A percentile compares a stretch with the other conserved stretches of the same genome.
Evolutionary conservation across 2,888 invertebrate genomes (phyloP).

Genomic region (Saturnia japonica): DNA sequence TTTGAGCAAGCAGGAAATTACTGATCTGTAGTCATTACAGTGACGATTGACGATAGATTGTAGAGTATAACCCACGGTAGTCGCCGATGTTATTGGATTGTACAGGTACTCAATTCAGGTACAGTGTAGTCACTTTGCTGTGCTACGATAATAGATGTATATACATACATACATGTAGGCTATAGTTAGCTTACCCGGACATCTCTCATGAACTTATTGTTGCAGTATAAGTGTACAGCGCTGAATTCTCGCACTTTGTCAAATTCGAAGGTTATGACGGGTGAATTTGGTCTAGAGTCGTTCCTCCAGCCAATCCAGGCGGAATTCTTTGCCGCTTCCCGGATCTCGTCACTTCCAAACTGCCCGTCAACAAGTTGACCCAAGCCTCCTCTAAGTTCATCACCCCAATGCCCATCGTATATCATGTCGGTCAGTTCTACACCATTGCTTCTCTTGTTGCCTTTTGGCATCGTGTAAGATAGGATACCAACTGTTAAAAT

Average conservation of each 20-base stretch:
- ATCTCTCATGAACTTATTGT: slow-evolving; percentile 92
- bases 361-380: slow-evolving; percentile 93
- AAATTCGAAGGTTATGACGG: slow-evolving; percentile 90
- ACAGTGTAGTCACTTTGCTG: no score
- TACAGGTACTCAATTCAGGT: no score
- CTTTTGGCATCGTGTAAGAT: slow-evolving; percentile 94
- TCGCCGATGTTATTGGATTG: no score
- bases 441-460: slow-evolving; percentile 89
- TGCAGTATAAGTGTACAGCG: slow-evolving; percentile 90
- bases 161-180: not conserved
- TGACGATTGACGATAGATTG: no score
- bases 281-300: slow-evolving; percentile 84
- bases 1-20: no score
- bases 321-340: slow-evolving; percentile 82
- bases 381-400: slow-evolving; percentile 88
- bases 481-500: slow-evolving; percentile 86
- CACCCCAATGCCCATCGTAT: slow-evolving; percentile 93
- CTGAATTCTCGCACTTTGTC: slow-evolving; percentile 94
- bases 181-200: slow-evolving; percentile 85
- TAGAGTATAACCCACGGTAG: no score
- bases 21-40: no score
- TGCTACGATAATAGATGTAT: no score
- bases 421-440: slow-evolving; percentile 92
- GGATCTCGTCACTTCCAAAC: slow-evolving; percentile 86
- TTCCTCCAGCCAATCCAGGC: slow-evolving; percentile 97